phyloP scores from a whole-genome alignment of 2,113 vertebrate species.

The Morone chrysops region DNA sequence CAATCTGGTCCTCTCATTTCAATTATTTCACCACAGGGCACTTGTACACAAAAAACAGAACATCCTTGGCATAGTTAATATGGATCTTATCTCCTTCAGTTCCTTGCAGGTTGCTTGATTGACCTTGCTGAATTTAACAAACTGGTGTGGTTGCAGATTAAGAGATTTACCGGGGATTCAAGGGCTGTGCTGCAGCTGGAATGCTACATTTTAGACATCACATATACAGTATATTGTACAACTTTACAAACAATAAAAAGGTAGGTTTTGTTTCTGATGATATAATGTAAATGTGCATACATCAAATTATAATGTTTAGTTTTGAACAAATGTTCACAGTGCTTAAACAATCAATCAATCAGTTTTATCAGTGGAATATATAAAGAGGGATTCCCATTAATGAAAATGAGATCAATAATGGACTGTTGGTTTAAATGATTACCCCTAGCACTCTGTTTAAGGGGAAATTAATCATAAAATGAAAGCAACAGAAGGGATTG shows the following conservation, averaged over 20 bases:
- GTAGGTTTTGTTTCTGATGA: background rate
- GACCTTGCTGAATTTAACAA: slow-evolving; percentile 27
- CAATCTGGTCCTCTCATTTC: slow-evolving; percentile 22
- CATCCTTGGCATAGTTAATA: slow-evolving; percentile 35
- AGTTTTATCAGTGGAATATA: background rate
- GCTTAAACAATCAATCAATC: background rate
- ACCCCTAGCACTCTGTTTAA: background rate
- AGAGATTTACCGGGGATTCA: too few species aligned
- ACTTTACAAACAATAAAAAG: background rate
- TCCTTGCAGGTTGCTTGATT: slow-evolving; percentile 28
- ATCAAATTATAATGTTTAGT: too few species aligned
- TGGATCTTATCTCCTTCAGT: slow-evolving; percentile 25
- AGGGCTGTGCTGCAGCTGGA: background rate
- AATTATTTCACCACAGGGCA: slow-evolving; percentile 49
- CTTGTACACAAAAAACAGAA: slow-evolving; percentile 16
- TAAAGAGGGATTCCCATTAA: background rate
- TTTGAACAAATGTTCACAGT: background rate
- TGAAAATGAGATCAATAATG: background rate
- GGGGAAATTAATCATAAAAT: background rate
- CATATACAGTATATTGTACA: background rate
- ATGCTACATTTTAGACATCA: background rate
- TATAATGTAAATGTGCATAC: background rate
- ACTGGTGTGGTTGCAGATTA: slow-evolving; percentile 7
- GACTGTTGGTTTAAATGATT: background rate
- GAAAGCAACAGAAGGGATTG: background rate